A percentile compares a stretch with the other conserved stretches of the same genome.
Conservation (phyloP, 2,113 vertebrate genomes). For the Pituophis catenifer region DNA sequence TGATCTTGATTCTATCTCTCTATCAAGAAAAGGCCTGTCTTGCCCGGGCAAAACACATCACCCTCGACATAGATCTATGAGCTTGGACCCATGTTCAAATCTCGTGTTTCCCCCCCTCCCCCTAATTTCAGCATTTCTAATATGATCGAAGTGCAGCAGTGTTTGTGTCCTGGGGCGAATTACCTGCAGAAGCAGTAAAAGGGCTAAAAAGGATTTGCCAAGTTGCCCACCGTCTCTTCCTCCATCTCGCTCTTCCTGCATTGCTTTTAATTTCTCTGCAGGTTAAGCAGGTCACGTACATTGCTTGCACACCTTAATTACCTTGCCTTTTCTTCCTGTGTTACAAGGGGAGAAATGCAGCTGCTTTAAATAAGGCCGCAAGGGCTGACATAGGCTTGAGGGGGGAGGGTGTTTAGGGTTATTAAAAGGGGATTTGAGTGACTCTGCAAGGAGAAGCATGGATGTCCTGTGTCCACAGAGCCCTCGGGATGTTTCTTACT, state of each 20-base stretch:
- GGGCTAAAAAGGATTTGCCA: background rate
- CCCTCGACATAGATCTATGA: background rate
- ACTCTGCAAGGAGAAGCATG: background rate
- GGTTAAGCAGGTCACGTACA: background rate
- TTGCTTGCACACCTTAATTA: background rate
- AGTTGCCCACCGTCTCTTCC: background rate
- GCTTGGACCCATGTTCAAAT: background rate
- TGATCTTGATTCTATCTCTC: background rate
- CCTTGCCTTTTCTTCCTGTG: background rate
- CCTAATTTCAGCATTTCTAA: background rate
- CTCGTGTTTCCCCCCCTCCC: background rate
- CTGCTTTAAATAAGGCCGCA: background rate
- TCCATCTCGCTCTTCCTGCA: background rate
- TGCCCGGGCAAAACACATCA: background rate
- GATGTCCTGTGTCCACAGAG: background rate
- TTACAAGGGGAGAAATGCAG: background rate
- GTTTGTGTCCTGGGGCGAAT: background rate
- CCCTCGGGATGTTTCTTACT: background rate
- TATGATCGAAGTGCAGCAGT: background rate
- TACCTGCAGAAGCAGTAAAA: background rate
- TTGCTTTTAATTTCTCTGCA: background rate
- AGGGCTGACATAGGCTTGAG: background rate
- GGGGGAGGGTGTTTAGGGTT: too few species aligned
- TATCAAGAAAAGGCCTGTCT: background rate
- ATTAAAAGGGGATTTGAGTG: background rate